Evolutionary conservation across 2,888 invertebrate species (phyloP).

Genomic region (Oscheius sp.): DNA sequence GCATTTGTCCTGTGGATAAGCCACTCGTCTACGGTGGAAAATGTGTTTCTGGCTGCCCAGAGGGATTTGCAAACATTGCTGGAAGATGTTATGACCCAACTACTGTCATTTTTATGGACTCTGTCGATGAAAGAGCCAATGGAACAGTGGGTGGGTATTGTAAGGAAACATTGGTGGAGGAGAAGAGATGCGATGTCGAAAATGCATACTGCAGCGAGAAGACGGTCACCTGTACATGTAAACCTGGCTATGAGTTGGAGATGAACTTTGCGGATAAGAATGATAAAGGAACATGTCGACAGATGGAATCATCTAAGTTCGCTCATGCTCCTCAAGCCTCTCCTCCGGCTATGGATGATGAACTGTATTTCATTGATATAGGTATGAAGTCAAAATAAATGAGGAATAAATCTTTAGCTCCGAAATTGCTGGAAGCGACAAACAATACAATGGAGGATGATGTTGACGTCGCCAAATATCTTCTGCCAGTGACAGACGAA

Average conservation of each 20-base stretch:
- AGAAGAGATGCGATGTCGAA: constrained; percentile 63
- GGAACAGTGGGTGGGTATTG: constrained; percentile 70
- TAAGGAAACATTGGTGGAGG: constrained; percentile 64
- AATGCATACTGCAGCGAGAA: constrained; percentile 68
- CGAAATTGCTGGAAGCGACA: constrained; percentile 33
- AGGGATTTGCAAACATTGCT: constrained; percentile 69
- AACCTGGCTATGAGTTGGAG: constrained; percentile 65
- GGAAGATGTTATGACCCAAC: constrained; percentile 69
- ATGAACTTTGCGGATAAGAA: constrained; percentile 66
- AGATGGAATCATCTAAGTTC: constrained; percentile 53
- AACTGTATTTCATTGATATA: constrained; percentile 59
- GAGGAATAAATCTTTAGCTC: constrained; percentile 33
- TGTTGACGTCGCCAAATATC: constrained; percentile 52
- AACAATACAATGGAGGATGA: constrained; percentile 45
- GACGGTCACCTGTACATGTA: constrained; percentile 66
- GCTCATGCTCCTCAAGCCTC: constrained; percentile 39
- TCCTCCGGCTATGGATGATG: constrained; percentile 48
- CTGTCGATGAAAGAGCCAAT: constrained; percentile 68
- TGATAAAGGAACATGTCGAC: constrained; percentile 59
- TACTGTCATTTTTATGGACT: constrained; percentile 70
- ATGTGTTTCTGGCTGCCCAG: constrained; percentile 65
- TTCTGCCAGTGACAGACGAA: constrained; percentile 57
- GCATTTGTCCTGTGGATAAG: constrained; percentile 61
- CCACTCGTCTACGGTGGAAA: constrained; percentile 65
- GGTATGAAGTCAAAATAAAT: constrained; percentile 34